phyloP scores from a whole-genome alignment of 2,888 invertebrate genomes.

The Tachystola acroxantha region DNA sequence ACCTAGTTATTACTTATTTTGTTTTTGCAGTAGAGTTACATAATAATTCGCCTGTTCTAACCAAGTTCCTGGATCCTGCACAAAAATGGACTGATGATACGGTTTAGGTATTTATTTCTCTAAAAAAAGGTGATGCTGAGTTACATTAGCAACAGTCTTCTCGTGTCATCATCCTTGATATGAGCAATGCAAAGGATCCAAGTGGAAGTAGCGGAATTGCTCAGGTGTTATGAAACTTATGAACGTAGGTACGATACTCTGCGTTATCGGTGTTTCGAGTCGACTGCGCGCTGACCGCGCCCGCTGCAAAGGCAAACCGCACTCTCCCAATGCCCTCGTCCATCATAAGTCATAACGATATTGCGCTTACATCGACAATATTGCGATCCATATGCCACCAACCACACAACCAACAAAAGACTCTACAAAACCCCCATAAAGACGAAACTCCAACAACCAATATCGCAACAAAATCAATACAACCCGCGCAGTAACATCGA shows the following conservation, averaged over 20 bases:
- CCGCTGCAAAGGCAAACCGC: conserved; percentile 27
- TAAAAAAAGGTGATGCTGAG: no score
- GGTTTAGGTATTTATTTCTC: no score
- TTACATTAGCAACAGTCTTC: no score
- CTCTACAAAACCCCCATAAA: conserved; percentile 11
- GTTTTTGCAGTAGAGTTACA: no score
- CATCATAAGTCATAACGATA: conserved; percentile 76
- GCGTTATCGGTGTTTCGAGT: conserved; percentile 65
- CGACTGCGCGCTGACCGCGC: conserved; percentile 68
- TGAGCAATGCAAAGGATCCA: no score
- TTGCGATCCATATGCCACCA: conserved; percentile 52
- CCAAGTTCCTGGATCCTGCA: no score
- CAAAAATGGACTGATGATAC: no score
- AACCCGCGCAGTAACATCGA: conserved; percentile 24
- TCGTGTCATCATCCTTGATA: no score
- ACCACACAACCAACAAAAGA: conserved; percentile 20
- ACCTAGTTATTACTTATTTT: no score
- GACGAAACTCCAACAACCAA: conserved; percentile 4
- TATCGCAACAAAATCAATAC: conserved; percentile 40
- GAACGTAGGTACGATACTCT: conserved; percentile 3
- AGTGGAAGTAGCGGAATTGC: no score
- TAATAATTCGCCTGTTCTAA: no score
- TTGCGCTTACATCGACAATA: conserved; percentile 74
- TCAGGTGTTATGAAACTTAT: conserved; percentile 7
- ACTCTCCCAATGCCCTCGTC: conserved; percentile 45